A percentile compares a stretch with the other conserved stretches of the same genome.
These are phyloP conservation scores for Morpho achilles DNA, from an alignment of 2,888 invertebrate species.

Conservation along the genomic window DNA sequence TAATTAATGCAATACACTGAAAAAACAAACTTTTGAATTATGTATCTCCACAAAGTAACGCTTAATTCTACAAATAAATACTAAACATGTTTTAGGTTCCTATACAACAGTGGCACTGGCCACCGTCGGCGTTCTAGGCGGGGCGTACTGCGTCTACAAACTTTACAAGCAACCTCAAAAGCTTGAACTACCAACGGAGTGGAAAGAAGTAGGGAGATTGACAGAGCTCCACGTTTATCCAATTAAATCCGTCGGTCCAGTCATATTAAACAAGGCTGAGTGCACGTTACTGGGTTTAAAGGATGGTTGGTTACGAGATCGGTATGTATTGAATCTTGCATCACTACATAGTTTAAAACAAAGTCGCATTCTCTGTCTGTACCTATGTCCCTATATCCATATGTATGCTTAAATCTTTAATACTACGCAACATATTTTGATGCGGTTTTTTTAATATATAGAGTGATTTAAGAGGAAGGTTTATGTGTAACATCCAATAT, in stretches of 20 bases:
- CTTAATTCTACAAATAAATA: too few species aligned
- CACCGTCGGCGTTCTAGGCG: conserved; percentile 50
- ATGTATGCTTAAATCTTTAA: too few species aligned
- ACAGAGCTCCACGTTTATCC: conserved; percentile 77
- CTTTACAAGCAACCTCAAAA: conserved; percentile 39
- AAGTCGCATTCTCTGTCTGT: too few species aligned
- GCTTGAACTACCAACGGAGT: conserved; percentile 61
- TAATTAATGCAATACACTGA: too few species aligned
- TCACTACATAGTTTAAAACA: too few species aligned
- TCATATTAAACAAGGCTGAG: conserved; percentile 69
- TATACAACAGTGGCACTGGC: conserved; percentile 43
- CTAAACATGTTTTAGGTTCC: conserved; percentile 34
- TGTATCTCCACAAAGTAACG: too few species aligned
- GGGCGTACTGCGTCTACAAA: conserved; percentile 52
- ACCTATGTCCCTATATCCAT: too few species aligned
- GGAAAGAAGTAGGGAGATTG: conserved; percentile 79
- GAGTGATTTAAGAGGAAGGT: too few species aligned
- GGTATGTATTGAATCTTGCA: conserved; percentile 38
- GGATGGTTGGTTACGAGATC: conserved; percentile 76
- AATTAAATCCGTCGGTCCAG: conserved; percentile 79
- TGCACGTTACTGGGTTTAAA: conserved; percentile 75
- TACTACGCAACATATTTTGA: too few species aligned
- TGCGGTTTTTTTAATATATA: too few species aligned
- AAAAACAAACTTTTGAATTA: too few species aligned
- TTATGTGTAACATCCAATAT: too few species aligned